phyloP scores from a whole-genome alignment of 2,113 vertebrate species.

The Butorides virescens region DNA sequence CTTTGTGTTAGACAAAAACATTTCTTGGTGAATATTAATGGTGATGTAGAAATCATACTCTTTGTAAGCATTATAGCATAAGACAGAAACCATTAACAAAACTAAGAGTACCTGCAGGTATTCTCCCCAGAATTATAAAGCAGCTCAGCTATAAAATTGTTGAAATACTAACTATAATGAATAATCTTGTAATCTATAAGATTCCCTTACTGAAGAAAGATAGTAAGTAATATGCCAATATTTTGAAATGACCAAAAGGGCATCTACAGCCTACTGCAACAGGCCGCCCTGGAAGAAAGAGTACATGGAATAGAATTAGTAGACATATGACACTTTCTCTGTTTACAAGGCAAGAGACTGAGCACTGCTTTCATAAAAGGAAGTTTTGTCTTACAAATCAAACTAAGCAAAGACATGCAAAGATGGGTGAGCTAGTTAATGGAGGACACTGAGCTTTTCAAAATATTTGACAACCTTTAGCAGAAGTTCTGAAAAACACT shows the following conservation, averaged over 20 bases:
- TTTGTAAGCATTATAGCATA: neutral
- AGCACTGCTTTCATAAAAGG: neutral
- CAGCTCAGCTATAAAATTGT: neutral
- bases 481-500: neutral
- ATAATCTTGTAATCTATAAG: neutral
- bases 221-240: neutral
- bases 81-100: neutral
- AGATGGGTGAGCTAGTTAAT: neutral
- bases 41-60: neutral
- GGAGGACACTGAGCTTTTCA: neutral
- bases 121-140: neutral
- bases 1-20: neutral
- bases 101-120: neutral
- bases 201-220: neutral
- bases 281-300: neutral
- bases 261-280: neutral
- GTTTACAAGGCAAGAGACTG: neutral
- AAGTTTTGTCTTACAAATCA: neutral
- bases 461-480: neutral
- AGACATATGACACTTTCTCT: neutral
- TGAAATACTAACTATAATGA: neutral
- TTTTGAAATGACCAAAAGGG: neutral
- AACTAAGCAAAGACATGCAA: neutral
- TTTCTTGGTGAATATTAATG: neutral
- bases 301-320: neutral